Evolutionary conservation across 2,888 invertebrate genomes (phyloP), one percentile per base, ranked within the genome.

Genomic region (Perizoma affinitatum): DNA sequence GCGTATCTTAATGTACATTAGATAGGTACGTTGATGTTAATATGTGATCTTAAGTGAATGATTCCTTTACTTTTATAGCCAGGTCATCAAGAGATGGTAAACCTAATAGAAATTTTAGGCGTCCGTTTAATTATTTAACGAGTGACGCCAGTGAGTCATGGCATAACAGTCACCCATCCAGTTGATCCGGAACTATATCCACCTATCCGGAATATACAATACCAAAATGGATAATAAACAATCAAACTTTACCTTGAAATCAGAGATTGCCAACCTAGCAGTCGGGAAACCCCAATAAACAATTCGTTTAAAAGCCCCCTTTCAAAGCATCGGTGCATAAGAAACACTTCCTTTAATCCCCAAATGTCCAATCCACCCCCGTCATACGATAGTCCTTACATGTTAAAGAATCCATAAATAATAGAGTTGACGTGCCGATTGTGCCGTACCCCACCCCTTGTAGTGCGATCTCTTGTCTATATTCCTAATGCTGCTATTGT

Each of bases 341-440:
- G 85, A 80, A 88, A 88, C 82, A 91, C 89, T 88, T 89, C 88
- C 87, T 88, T 77, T 78, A 82, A n/a, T n/a, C n/a, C n/a, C 89
- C 90, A 91, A 90, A 89, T 90, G 90, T 89, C 87, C 88, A 80
- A 82, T 81, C 50, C 56, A 59, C 73, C 68, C 62, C 57, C 58
- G 68, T 75, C 80, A 79, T 79, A 75, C 84, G 73, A 83, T 74
- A 77, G 84, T 84, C 86, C 91, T 91, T 89, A 90, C 90, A 88
- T 91, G 92, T 91, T 91, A 87, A 91, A 91, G 92, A 92, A 91
- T 89, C 92, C 92, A 90, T 92, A 90, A 92, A 91, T 92, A 92
- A 91, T 92, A 91, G 85, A 92, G 88, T 91, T 90, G 91, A 89
- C 91, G 91, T 86, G 83, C 79, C 88, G 88, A 89, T 89, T 89